phyloP scores from a whole-genome alignment of 2,888 invertebrate genomes.

The Operophtera brumata region DNA sequence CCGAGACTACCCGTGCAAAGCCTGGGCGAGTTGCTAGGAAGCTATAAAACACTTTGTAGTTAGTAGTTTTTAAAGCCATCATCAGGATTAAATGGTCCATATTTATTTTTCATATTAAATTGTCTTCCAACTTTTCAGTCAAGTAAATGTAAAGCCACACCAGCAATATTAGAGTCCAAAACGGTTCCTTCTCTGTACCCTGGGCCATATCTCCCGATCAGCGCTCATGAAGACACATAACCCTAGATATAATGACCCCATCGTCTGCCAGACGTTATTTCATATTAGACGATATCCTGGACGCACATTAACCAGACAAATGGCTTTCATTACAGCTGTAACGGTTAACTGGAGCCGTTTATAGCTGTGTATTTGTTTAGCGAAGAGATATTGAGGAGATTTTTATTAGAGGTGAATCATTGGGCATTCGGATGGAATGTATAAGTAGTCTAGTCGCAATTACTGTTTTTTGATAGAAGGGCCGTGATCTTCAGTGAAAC shows the following conservation, averaged over 20 bases:
- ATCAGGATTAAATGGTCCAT: too few species aligned
- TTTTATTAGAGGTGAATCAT: conserved; percentile 7
- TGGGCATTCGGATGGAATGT: neutral
- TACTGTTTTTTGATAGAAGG: too few species aligned
- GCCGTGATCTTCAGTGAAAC: too few species aligned
- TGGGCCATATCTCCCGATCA: conserved; percentile 64
- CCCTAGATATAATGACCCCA: conserved; percentile 55
- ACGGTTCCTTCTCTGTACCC: conserved; percentile 24
- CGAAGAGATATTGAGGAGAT: conserved; percentile 8
- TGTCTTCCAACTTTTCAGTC: neutral
- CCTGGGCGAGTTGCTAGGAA: too few species aligned
- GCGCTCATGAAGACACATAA: conserved; percentile 59
- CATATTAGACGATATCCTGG: conserved; percentile 69
- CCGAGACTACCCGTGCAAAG: too few species aligned
- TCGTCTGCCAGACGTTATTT: conserved; percentile 61
- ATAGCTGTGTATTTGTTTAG: conserved; percentile 27
- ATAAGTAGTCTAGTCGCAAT: neutral
- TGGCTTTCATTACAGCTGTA: conserved; percentile 62
- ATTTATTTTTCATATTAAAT: too few species aligned
- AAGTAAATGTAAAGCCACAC: neutral
- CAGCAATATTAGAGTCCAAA: conserved; percentile 8
- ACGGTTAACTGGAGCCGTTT: conserved; percentile 40
- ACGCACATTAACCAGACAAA: conserved; percentile 70
- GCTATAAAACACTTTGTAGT: too few species aligned
- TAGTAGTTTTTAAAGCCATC: too few species aligned